Conservation (phyloP, 2,113 vertebrate species). For the Colaptes auratus region DNA sequence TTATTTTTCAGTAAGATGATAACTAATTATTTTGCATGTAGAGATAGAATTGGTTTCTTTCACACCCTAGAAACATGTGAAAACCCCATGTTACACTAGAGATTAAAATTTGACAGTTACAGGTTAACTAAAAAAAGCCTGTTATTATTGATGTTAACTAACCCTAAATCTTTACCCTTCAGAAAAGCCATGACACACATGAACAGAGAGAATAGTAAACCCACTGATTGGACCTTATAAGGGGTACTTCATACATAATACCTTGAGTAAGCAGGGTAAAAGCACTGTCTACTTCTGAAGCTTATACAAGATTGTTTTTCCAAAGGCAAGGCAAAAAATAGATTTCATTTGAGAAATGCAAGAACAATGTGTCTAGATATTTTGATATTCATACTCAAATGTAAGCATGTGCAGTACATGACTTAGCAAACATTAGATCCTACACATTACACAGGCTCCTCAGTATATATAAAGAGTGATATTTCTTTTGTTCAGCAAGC, state of each 20-base stretch:
- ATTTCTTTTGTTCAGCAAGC: background rate
- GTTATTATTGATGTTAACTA: background rate
- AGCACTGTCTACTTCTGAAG: background rate
- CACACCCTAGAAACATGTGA: background rate
- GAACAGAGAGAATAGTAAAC: background rate
- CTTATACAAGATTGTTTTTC: background rate
- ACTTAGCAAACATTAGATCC: background rate
- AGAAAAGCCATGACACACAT: background rate
- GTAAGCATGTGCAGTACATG: background rate
- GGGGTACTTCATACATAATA: background rate
- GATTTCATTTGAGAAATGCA: background rate
- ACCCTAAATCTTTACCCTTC: background rate
- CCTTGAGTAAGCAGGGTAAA: background rate
- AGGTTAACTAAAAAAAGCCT: background rate
- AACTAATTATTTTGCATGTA: background rate
- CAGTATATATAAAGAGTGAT: background rate
- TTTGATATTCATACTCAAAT: background rate
- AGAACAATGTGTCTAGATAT: background rate
- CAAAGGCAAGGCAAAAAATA: background rate
- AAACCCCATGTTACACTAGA: background rate
- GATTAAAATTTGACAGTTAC: background rate
- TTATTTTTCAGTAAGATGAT: background rate
- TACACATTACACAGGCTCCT: background rate
- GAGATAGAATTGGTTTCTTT: background rate
- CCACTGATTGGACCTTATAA: background rate